Evolutionary conservation across 2,113 vertebrate species (phyloP), one percentile per base, ranked within the genome.

Genomic region (Burhinus oedicnemus): DNA sequence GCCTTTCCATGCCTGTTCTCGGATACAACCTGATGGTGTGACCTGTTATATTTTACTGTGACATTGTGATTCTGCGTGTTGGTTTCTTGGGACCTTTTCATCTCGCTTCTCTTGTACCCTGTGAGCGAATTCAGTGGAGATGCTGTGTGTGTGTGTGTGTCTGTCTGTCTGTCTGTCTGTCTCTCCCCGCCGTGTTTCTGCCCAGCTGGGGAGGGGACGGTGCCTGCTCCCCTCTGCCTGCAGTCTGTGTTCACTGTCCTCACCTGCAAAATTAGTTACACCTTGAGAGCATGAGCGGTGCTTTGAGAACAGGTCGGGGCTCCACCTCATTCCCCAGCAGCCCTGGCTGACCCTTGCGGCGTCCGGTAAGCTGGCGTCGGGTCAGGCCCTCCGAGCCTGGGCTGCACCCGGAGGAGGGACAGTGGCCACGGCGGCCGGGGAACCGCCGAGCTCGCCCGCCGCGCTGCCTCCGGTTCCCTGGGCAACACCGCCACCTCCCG

Each of bases 401-500:
- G 45, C 47, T 68, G 20, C 42, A 32, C 60, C 81, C 40, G 15
- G 44, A 58, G 40, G 25, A 16, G 58, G 10, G 49, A 12, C 6
- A 12, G 26, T 15, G 44, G 1, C 44, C 27, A 26, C 27, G n/a
- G 72, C 23, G 4, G 36, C 38, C 47, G 2, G 12, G 30, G 19
- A 36, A 25, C 62, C 26, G 16, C 26, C n/a, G n/a, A 29, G n/a
- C 19, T 17, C 6, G 30, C 49, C 54, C 44, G 9, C 40, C 40
- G 40, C 29, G 15, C 79, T 30, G 69, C 70, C 34, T 15, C 12
- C 27, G 4, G 5, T 78, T 75, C 81, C 27, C 6, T 32, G 89
- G n/a, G 60, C 97, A 96, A 83, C 94, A 92, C 69, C 68, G 18
- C 95, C 95, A 30, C 82, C 68, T 34, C 65, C 96, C 96, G 98